A percentile compares a stretch with the other conserved stretches of the same genome.
Conservation (phyloP, 2,797 vertebrate species). For the Petrocephalus sullivani region DNA sequence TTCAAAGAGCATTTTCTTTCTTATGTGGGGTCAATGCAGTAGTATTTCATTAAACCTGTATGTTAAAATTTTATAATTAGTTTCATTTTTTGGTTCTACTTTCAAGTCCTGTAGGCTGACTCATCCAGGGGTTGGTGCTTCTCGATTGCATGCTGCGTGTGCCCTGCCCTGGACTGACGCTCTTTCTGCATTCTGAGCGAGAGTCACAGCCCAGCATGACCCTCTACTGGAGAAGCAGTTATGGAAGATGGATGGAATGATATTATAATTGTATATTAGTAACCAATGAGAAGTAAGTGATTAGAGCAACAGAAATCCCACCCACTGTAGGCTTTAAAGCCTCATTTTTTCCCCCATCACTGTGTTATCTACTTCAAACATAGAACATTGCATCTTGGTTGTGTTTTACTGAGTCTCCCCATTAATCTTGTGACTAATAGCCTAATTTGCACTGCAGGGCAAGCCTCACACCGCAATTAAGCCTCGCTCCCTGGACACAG, state of each 20-base stretch:
- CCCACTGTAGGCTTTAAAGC: not conserved
- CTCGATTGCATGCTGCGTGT: not conserved
- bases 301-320: not conserved
- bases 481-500: not conserved
- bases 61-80: not conserved
- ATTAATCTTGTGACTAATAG: constrained; percentile 10
- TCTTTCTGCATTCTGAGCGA: not conserved
- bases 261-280: not conserved
- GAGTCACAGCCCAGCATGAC: not conserved
- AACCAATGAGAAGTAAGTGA: not conserved
- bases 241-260: not conserved
- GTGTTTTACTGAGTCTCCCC: constrained; percentile 7
- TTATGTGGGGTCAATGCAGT: not conserved
- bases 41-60: not conserved
- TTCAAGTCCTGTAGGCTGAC: not conserved
- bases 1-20: not conserved
- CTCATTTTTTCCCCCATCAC: not conserved
- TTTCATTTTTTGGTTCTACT: not conserved
- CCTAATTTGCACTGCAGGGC: not conserved
- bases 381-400: not conserved
- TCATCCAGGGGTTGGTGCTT: not conserved
- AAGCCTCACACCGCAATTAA: constrained; percentile 1
- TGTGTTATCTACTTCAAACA: not conserved
- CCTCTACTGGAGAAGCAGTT: not conserved
- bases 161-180: not conserved